Percentiles rank a stretch among this genome's conserved stretches.
Evolutionary conservation across 2,888 invertebrate species (phyloP).

Genomic region (Gisinianus flammeolus): DNA sequence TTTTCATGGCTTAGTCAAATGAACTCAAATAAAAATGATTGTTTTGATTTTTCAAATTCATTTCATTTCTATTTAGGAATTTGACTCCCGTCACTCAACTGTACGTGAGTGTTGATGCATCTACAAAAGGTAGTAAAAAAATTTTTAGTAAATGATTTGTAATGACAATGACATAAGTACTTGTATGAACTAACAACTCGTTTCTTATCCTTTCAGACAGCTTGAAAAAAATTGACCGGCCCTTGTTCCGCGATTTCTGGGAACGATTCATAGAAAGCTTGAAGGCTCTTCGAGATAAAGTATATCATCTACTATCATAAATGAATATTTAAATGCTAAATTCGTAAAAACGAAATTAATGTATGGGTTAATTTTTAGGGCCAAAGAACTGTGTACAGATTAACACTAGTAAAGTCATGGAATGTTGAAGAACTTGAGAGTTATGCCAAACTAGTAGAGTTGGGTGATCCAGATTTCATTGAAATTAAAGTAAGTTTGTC

Average conservation of each 20-base stretch:
- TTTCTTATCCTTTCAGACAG: constrained; percentile 58
- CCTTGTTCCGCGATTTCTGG: constrained; percentile 68
- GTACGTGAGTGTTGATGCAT: constrained; percentile 68
- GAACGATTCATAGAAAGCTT: constrained; percentile 66
- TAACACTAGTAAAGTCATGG: constrained; percentile 68
- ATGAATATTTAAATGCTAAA: too few relatives aligned
- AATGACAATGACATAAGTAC: neutral
- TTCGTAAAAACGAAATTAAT: too few relatives aligned
- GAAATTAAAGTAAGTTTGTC: constrained; percentile 65
- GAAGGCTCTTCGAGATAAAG: constrained; percentile 64
- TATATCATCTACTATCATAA: too few relatives aligned
- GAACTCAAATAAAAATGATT: neutral
- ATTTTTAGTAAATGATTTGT: too few relatives aligned
- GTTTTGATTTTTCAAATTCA: constrained; percentile 10
- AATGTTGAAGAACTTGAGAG: constrained; percentile 67
- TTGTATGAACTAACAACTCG: neutral
- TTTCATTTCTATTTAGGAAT: constrained; percentile 56
- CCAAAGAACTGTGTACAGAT: constrained; percentile 68
- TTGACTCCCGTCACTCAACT: constrained; percentile 67
- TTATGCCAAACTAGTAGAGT: constrained; percentile 65
- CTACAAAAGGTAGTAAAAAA: constrained; percentile 64
- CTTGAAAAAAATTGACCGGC: constrained; percentile 68
- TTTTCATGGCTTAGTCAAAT: neutral
- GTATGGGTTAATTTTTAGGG: constrained; percentile 59
- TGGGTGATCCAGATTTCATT: constrained; percentile 68